Evolutionary conservation across 2,888 invertebrate species (phyloP), one percentile per base, ranked within the genome.

Genomic region (Xylota sylvarum): DNA sequence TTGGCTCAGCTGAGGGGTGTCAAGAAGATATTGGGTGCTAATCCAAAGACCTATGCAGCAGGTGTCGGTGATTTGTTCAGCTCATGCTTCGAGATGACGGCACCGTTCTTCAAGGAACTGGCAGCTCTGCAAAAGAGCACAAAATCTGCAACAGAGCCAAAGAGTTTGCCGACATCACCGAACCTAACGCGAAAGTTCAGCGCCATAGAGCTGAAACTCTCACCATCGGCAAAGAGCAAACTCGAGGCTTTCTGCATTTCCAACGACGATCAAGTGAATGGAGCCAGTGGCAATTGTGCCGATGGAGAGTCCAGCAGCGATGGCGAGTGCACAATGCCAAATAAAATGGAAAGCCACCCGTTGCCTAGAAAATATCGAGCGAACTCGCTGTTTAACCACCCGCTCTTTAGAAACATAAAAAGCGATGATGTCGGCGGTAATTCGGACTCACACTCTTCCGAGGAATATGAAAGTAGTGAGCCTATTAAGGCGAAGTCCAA

Each of bases 1-100:
- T 94, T 97, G 62, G 95, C 95, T 89, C 95, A 96, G 89, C 95
- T 96, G 92, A 95, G 96, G 87, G 97, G 97, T 88, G 97, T 97
- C 72, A 96, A 96, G 92, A 97, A 96, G 93, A 96, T 97, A 87
- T 94, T 97, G 4, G 97, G 96, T 84, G 95, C 95, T 46, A 93
- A 92, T 89, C 92, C 93, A 62, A 93, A 92, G 86, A 93, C 93
- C 0, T 93, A 93, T 82, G 91, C 93, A 2, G 92, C 93, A 0
- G 92, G 93, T 40, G 93, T 93, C 32, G 93, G 93, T 43, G 94
- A 95, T 89, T 91, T 95, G 52, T 96, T 96, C 90, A 96, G 96
- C 58, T 96, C 96, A 6, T 96, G 96, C 91, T 95, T 96, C 90
- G 96, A 96, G 90, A 93, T 96, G 89, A 95, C 96, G 1, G 96